Conservation (phyloP, 2,113 vertebrate genomes). For the Chamaea fasciata region DNA sequence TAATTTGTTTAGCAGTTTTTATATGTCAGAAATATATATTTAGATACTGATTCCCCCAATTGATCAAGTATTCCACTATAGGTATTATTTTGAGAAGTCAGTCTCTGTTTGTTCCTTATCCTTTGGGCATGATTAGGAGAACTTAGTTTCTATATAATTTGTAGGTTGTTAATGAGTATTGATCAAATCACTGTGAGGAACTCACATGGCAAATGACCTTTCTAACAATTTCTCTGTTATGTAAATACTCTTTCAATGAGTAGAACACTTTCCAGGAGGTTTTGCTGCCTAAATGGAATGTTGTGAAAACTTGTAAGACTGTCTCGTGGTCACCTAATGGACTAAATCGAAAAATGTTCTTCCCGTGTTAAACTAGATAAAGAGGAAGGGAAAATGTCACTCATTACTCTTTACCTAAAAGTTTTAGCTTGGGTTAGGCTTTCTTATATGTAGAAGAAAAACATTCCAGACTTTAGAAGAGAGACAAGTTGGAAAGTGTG, state of each 20-base stretch:
- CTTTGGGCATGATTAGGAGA: background rate
- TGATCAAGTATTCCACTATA: background rate
- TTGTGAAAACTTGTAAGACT: background rate
- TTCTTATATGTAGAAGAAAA: background rate
- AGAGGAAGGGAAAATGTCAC: background rate
- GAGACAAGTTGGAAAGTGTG: background rate
- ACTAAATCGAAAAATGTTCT: background rate
- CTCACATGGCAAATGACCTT: background rate
- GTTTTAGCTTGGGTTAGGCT: background rate
- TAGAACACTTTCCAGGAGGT: background rate
- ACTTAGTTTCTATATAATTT: background rate
- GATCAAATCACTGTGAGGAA: background rate
- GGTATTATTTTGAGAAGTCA: background rate
- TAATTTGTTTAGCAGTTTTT: background rate
- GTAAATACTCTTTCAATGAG: background rate
- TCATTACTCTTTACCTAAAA: background rate
- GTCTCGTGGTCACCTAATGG: background rate
- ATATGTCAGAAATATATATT: slow-evolving; percentile 16
- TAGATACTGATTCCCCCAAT: background rate
- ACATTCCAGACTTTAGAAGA: background rate
- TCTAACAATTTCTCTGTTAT: background rate
- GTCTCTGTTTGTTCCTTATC: background rate
- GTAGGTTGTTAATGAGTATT: background rate
- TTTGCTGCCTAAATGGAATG: background rate
- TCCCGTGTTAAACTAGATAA: background rate